Evolutionary conservation across 2,113 vertebrate genomes (phyloP), one percentile per base, ranked within the genome.

Genomic region (Corydoras sp.): DNA sequence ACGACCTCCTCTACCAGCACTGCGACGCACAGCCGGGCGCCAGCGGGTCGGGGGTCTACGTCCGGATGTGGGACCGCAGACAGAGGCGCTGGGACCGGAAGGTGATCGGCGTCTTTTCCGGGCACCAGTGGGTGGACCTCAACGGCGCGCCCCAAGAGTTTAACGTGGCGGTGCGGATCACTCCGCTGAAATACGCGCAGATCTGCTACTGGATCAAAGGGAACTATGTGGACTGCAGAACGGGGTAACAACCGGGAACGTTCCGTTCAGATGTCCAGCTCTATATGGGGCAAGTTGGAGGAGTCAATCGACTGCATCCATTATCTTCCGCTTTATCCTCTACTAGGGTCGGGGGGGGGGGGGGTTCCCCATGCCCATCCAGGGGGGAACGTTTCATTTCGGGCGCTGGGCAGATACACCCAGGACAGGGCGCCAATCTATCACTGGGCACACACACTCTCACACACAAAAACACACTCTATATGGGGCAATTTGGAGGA

Each of bases 181-280:
- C 97, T 0, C 95, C 97, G 11, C 93, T 99, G 10, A 99, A 99
- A 83, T 98, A 97, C 0, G 97, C 97, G 74, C 97, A 99, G 89
- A 99, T 99, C 81, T 99, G 97, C 87, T 98, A 95, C 75, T 99
- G 97, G 97, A 97, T 99, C 82, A 97, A 95, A 86, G 97, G 95
- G 72, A 97, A 98, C 86, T 98, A 97, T 77, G 82, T 94, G 82
- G 92, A 97, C 79, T 99, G 97, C 73, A 86, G 95, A 82, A 93
- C 97, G 50, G 95, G 96, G 3, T 99, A 83, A 24, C 18, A 24
- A 30, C 30, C 29, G 31, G 35, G 32, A 62, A 55, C 10, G 14
- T 63, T 13, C 12, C 67, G 15, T 13, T 8, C 49, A 60, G 58
- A 60, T 29, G 43, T 13, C n/a, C n/a, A n/a, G n/a, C n/a, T n/a